These are phyloP conservation scores for Enteromius afrohamiltoni DNA, from an alignment of 2,797 vertebrate species.

Conservation along the genomic window DNA sequence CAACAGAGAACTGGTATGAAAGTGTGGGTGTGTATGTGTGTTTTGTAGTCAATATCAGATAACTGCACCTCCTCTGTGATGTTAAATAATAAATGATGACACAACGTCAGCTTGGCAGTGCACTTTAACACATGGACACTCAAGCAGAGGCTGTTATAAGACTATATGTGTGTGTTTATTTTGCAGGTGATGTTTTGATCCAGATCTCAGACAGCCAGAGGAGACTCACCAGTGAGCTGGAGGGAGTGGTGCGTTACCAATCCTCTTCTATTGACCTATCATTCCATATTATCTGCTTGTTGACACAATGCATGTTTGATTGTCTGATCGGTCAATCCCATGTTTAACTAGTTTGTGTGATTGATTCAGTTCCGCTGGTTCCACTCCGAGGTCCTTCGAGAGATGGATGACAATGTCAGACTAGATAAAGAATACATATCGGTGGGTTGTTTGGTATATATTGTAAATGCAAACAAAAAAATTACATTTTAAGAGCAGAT, in stretches of 20 bases:
- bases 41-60: slow-evolving; percentile 58
- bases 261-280: not conserved
- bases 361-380: slow-evolving; percentile 85
- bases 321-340: not conserved
- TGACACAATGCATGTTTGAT: not conserved
- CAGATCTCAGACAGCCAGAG: slow-evolving; percentile 89
- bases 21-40: not conserved
- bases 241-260: slow-evolving; percentile 83
- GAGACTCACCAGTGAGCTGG: slow-evolving; percentile 83
- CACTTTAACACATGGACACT: slow-evolving; percentile 35
- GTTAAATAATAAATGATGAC: slow-evolving; percentile 73
- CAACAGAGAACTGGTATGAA: not conserved
- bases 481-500: not conserved
- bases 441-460: slow-evolving; percentile 71
- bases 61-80: slow-evolving; percentile 44
- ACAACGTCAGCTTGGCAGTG: slow-evolving; percentile 59
- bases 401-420: slow-evolving; percentile 88
- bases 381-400: slow-evolving; percentile 84
- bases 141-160: slow-evolving; percentile 1
- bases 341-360: slow-evolving; percentile 37
- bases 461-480: not conserved
- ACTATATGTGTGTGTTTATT: slow-evolving; percentile 4
- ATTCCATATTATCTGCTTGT: not conserved
- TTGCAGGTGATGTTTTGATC: slow-evolving; percentile 87
- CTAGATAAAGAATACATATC: slow-evolving; percentile 89